Evolutionary conservation across 1,140 invertebrate genomes (phyloP).

Genomic region (Triops longicaudatus): DNA sequence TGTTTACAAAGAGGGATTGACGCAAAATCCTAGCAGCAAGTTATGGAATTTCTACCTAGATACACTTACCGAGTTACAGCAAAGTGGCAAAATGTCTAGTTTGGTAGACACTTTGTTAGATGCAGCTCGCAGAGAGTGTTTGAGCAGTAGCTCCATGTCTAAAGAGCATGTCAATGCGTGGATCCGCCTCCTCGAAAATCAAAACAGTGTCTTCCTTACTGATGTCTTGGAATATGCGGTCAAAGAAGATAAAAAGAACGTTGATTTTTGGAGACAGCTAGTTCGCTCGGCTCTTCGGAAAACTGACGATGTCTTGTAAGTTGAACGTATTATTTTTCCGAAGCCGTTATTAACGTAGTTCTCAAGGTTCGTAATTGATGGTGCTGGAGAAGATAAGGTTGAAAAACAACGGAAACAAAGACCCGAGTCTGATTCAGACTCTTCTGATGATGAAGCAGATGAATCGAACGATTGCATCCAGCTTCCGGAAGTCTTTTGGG

Average conservation of each 20-base stretch:
- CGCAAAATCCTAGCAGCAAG: slow-evolving; percentile 46
- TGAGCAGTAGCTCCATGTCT: neutral
- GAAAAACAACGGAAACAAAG: slow-evolving; percentile 5
- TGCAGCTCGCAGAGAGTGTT: neutral
- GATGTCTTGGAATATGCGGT: neutral
- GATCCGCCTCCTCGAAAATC: neutral
- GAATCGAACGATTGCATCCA: slow-evolving; percentile 26
- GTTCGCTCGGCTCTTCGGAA: neutral
- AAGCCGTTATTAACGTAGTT: neutral
- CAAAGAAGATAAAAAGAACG: neutral
- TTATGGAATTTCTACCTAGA: slow-evolving; percentile 48
- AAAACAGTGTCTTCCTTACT: neutral
- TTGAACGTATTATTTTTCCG: neutral
- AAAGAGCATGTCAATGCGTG: neutral
- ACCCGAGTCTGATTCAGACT: neutral
- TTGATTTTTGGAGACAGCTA: neutral
- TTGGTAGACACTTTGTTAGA: neutral
- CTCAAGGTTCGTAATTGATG: slow-evolving; percentile 29
- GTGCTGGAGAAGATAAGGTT: slow-evolving; percentile 22
- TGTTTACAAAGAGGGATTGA: slow-evolving; percentile 45
- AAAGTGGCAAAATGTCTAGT: slow-evolving; percentile 13
- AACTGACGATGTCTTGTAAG: neutral
- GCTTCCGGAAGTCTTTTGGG: slow-evolving; percentile 34
- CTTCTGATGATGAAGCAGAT: slow-evolving; percentile 31
- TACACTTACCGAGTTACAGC: slow-evolving; percentile 43